Evolutionary conservation across 2,113 vertebrate species (phyloP).

Genomic region (Antechinus stuartii): DNA sequence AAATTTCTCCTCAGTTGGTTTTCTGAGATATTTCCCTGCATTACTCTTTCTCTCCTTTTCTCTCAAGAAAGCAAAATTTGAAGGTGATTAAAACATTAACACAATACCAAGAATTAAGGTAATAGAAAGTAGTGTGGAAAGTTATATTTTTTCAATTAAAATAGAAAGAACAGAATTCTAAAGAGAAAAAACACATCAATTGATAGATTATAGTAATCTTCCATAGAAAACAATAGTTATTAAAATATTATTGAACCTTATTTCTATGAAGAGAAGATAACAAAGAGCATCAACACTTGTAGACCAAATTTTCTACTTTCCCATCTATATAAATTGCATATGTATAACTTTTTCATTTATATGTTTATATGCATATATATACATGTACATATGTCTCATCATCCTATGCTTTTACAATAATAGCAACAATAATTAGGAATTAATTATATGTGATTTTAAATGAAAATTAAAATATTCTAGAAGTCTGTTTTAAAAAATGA

Average conservation of each 20-base stretch:
- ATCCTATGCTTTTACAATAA: slow-evolving; percentile 13
- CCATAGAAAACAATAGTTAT: not conserved
- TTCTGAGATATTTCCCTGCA: not conserved
- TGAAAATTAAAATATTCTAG: slow-evolving; percentile 17
- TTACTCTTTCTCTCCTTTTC: not conserved
- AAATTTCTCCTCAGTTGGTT: not conserved
- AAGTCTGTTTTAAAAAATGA: not conserved
- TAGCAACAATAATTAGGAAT: not conserved
- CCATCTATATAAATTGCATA: not conserved
- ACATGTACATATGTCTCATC: fast-evolving
- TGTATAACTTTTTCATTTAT: not conserved
- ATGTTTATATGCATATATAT: not conserved
- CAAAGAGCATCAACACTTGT: not conserved
- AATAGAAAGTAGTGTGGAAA: not conserved
- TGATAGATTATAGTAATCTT: not conserved
- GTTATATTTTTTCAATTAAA: not conserved
- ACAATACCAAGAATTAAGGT: not conserved
- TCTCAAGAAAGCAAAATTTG: not conserved
- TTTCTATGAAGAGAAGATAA: not conserved
- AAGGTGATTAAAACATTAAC: not conserved
- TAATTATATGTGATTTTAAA: not conserved
- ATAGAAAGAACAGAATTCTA: not conserved
- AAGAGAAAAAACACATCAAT: not conserved
- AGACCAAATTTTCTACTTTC: not conserved
- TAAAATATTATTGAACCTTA: not conserved